These are phyloP conservation scores for Corbicula japonica DNA, from an alignment of 2,888 invertebrate species.

Conservation along the genomic window DNA sequence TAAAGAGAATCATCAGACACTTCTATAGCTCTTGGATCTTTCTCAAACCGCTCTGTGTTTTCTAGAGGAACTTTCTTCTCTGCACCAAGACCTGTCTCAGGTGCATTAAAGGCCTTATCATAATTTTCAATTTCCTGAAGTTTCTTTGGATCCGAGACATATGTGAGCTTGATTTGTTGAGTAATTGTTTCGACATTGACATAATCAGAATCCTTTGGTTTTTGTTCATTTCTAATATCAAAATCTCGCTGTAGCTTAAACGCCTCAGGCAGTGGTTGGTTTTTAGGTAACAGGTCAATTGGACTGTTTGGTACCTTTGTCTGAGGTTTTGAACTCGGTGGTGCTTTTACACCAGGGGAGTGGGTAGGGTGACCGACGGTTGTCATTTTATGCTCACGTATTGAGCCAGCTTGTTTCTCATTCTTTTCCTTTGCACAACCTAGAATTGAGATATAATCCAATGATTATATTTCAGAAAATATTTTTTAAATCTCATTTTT, in stretches of 20 bases:
- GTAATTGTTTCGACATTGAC: constrained; percentile 38
- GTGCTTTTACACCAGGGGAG: constrained; percentile 36
- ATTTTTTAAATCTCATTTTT: too few relatives aligned
- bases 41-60: not conserved
- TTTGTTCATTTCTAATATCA: constrained; percentile 46
- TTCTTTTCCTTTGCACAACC: too few relatives aligned
- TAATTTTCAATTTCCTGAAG: constrained; percentile 63
- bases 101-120: too few relatives aligned
- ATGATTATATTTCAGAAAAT: too few relatives aligned
- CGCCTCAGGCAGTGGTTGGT: constrained; percentile 64
- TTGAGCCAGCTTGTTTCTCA: constrained; percentile 8
- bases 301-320: constrained; percentile 38
- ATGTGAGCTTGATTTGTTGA: constrained; percentile 22
- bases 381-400: constrained; percentile 17
- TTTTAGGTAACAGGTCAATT: constrained; percentile 51
- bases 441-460: too few relatives aligned
- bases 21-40: not conserved
- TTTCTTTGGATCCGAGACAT: constrained; percentile 70
- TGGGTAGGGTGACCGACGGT: not conserved
- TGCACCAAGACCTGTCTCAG: too few relatives aligned
- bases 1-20: too few relatives aligned
- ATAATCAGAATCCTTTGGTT: constrained; percentile 33
- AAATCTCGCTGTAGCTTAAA: constrained; percentile 67
- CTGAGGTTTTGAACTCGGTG: not conserved
- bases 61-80: too few relatives aligned